Evolutionary conservation across 2,888 invertebrate genomes (phyloP), one percentile per base, ranked within the genome.

Genomic region (Melieria omissa): DNA sequence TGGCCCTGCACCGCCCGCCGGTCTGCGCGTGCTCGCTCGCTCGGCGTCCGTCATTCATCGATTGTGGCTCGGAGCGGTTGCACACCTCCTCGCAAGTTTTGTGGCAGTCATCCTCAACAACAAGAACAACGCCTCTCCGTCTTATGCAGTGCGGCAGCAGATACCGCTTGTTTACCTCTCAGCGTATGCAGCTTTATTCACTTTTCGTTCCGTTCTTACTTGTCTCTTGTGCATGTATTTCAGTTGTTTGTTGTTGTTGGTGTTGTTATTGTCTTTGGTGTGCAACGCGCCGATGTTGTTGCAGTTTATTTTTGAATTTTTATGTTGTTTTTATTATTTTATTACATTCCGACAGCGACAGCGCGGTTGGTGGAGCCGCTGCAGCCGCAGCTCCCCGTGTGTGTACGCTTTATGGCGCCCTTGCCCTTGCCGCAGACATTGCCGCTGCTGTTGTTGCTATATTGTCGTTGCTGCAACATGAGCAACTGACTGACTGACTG

Each of bases 301-400:
- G 66, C 49, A 52, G 47, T 60, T 14, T 67, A 67, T 67, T 67
- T 67, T 67, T 67, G 61, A 60, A 60, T 60, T 61, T 67, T 67
- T 44, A 67, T 61, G 60, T 46, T 60, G 49, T 45, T 60, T 60
- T 67, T 67, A 67, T 67, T 60, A 60, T 67, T 67, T 67, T 60
- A 67, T 67, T 60, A 52, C 61, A 60, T 67, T 67, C 67, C 67
- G 61, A 57, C 10, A 5, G 45, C 29, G 29, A 46, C 16, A 44
- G 16, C 65, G 10, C 58, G 57, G 9, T 47, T 46, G 10, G 41
- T 57, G n/a, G 16, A 29, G 29, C 42, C 60, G 42, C 42, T 58
- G 58, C 42, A 66, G 49, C 66, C 47, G 29, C 29, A 66, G 66
- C 58, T 58, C 66, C 47, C 47, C 41, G 57, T 66, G 66, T 65